Evolutionary conservation across 2,113 vertebrate genomes (phyloP).

Genomic region (Cygnus atratus): DNA sequence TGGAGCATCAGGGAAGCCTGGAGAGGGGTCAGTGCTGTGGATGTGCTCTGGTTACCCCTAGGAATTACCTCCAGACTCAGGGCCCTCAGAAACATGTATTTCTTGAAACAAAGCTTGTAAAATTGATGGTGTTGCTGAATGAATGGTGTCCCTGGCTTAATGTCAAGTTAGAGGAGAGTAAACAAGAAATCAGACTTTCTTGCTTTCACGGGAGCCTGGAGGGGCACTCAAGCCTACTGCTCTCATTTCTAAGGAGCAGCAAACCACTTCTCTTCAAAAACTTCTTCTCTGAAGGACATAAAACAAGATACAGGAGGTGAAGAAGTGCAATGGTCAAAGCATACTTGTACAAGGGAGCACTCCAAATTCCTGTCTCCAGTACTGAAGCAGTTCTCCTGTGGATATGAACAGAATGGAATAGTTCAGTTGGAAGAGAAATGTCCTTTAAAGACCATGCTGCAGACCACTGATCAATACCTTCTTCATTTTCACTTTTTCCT

Average conservation of each 20-base stretch:
- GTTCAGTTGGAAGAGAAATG: background rate
- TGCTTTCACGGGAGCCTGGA: background rate
- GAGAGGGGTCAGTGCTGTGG: background rate
- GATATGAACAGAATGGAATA: background rate
- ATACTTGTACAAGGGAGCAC: background rate
- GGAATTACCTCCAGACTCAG: background rate
- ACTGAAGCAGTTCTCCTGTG: background rate
- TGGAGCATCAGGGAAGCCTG: background rate
- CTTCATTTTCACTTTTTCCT: background rate
- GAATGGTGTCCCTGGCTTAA: background rate
- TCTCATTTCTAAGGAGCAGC: background rate
- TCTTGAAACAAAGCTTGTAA: background rate
- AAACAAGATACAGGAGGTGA: background rate
- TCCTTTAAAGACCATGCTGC: background rate
- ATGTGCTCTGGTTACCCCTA: background rate
- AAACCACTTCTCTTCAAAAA: background rate
- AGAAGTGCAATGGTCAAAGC: background rate
- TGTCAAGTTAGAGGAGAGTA: background rate
- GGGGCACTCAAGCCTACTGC: background rate
- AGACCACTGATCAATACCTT: background rate
- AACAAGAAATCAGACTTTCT: background rate
- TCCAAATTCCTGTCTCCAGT: background rate
- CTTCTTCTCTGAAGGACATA: fast-evolving
- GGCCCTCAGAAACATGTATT: background rate
- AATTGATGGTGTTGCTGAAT: background rate